Base-by-base conservation (phyloP, 1,140 invertebrate species). In the Scaptodrosophila lebanonensis region DNA sequence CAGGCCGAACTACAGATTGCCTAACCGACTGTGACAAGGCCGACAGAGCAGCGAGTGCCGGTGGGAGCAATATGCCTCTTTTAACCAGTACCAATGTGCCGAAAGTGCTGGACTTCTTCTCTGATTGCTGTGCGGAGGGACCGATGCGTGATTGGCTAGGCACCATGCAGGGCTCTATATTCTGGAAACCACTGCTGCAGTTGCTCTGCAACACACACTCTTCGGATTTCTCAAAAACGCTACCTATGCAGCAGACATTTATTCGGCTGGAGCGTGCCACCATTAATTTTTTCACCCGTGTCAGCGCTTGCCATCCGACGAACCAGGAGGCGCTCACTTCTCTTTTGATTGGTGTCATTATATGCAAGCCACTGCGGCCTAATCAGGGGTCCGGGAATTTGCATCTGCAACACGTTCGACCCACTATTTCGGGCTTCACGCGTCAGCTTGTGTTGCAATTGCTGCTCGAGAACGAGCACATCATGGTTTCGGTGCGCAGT, bases 141-240 rank as follows among this genome's bases (percentile, higher is more conserved):
- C 88, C 91, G 52, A 93, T 97, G 89, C 92, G 95, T 50, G 93
- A 96, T 85, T 97, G 95, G 95, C 88, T 97, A 13, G 95, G 95
- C 2, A 90, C 89, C 2, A 87, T 90, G 40, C 91, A 95, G 64
- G 95, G 95, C 1, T 91, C 91, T 13, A 88, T 90, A 4, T 97
- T 97, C 87, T 97, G 95, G 95, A 89, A 92, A 9, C 93, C 94
- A 2, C 87, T 97, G 27, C 88, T 97, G 1, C 90, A 91, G 12
- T 89, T 95, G 65, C 88, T 95, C 16, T 96, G 94, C 66, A 90
- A 76, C 73, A 87, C 83, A 43, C 85, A 67, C 56, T 69, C 53
- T 50, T 52, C 68, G n/a, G 87, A 85, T 43, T 82, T 73, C 72
- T 85, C 22, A 76, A 88, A 88, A 51, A 89, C 85, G 9, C 89